Evolutionary conservation across 1,140 invertebrate genomes (phyloP), one percentile per base, ranked within the genome.

Genomic region (Zaprionus vittiger): DNA sequence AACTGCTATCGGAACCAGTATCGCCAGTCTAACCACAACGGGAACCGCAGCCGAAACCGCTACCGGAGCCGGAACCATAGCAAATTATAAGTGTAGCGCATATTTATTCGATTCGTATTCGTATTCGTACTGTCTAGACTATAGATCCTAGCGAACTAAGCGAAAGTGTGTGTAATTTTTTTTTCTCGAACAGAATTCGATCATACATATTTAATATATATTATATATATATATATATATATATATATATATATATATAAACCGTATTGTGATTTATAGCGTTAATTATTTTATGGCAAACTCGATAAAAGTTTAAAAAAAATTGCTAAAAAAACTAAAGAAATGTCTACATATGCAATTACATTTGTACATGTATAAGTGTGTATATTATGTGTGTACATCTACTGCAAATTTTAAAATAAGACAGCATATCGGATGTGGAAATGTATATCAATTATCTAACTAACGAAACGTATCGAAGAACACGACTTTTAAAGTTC

Each of bases 251-350:
- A 72, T 41, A 59, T 64, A 64, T 28, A 75, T 81, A 89, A 91
- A 91, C 89, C 83, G 84, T 86, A 91, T 91, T 91, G 90, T 91
- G 90, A 91, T 91, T 91, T 91, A 78, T 91, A 91, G 90, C 80
- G 85, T 91, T 91, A 91, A 91, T 91, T 91, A 91, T 89, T 91
- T 91, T 84, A 91, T 87, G 79, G 66, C 56, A 77, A 74, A 77
- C 73, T 68, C 68, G 26, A 72, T 9, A 14, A 60, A 24, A 24
- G 34, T 57, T 24, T 37, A 52, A 55, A 7, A 26, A 37, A 64
- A 64, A 41, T 20, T 57, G n/a, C 28, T 38, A 28, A 26, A 17
- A 61, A 59, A 64, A 15, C n/a, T 34, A 76, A 26, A 37, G 20
- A 67, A 56, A 49, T 31, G 49, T 52, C 34, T 71, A 59, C 22